These are phyloP conservation scores for Tragopan temminckii DNA, from an alignment of 2,797 vertebrate genomes.

Conservation along the genomic window DNA sequence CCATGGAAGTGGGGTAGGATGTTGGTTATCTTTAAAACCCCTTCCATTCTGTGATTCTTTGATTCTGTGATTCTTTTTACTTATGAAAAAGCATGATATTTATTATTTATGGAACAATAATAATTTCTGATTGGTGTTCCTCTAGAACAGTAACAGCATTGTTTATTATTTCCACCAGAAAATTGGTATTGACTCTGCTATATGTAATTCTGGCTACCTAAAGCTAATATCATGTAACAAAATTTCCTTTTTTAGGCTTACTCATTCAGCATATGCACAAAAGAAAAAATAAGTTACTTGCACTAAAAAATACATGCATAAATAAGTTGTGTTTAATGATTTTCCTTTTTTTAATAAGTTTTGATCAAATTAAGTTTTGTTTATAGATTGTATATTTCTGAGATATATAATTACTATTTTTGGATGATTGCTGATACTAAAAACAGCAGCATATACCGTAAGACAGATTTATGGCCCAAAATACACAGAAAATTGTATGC, in stretches of 20 bases:
- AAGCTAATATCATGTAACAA: not conserved
- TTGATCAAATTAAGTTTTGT: not conserved
- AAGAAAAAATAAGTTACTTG: not conserved
- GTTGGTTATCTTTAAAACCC: not conserved
- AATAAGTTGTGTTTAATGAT: not conserved
- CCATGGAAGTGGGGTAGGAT: not conserved
- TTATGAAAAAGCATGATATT: not conserved
- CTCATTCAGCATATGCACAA: not conserved
- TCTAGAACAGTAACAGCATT: not conserved
- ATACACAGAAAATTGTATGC: not conserved
- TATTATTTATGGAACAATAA: conserved; percentile 33
- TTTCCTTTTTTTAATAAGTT: not conserved
- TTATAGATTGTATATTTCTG: not conserved
- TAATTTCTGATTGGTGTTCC: not conserved
- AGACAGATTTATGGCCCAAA: not conserved
- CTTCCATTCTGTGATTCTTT: not conserved
- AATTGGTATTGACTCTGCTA: not conserved
- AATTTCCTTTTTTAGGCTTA: not conserved
- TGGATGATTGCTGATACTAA: not conserved
- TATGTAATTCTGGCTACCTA: not conserved
- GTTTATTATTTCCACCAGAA: conserved; percentile 1
- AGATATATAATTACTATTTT: not conserved
- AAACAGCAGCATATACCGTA: not conserved
- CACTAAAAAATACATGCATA: too few species aligned
- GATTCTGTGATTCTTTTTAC: not conserved